Conservation (phyloP, 2,888 invertebrate genomes). For the Xestia rhomboidea region DNA sequence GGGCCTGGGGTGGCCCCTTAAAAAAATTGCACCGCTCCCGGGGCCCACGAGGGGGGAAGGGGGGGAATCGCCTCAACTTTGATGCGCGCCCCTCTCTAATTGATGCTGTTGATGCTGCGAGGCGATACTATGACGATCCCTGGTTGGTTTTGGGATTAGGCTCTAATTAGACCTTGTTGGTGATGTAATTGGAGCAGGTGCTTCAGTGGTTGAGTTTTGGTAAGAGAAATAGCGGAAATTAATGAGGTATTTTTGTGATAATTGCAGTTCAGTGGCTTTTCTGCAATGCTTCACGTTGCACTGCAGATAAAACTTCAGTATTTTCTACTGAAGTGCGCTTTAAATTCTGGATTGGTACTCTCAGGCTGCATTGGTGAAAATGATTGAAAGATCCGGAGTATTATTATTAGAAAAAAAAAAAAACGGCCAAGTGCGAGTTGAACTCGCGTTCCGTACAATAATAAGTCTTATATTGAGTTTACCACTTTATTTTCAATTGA, state of each 20-base stretch:
- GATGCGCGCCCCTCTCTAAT: slow-evolving; percentile 84
- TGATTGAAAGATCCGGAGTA: not conserved
- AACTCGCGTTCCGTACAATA: no score
- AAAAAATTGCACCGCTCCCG: slow-evolving; percentile 84
- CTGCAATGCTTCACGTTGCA: not conserved
- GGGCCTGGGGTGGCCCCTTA: slow-evolving; percentile 78
- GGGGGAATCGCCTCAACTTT: slow-evolving; percentile 80
- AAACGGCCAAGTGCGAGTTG: no score
- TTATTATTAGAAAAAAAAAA: not conserved
- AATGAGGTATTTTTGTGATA: slow-evolving; percentile 19
- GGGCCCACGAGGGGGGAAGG: slow-evolving; percentile 51
- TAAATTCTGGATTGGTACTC: not conserved
- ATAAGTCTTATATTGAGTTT: no score
- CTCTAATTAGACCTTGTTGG: slow-evolving; percentile 39
- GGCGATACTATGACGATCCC: slow-evolving; percentile 78
- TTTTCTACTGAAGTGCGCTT: not conserved
- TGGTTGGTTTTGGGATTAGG: slow-evolving; percentile 64
- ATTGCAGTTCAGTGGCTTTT: not conserved
- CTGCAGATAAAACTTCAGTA: not conserved
- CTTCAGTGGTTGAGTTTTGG: slow-evolving; percentile 8
- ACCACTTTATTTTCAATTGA: no score
- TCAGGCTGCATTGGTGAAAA: not conserved
- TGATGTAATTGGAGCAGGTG: slow-evolving; percentile 34
- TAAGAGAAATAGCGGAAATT: not conserved
- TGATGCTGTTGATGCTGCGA: slow-evolving; percentile 83